A percentile compares a stretch with the other conserved stretches of the same genome.
Conservation (phyloP, 2,888 invertebrate genomes). For the Cataglyphis altisquamis region DNA sequence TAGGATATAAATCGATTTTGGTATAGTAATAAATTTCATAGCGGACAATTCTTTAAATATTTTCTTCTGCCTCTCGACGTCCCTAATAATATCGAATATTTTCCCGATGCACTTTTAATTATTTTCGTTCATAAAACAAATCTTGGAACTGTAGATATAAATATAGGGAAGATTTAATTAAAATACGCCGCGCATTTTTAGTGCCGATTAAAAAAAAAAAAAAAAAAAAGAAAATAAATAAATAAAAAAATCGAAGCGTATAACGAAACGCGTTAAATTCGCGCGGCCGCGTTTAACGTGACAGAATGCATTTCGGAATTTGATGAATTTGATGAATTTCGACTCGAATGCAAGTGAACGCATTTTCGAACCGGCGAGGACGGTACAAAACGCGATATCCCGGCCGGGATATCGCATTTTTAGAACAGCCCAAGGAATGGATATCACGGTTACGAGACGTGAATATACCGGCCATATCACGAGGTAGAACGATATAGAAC, state of each 20-base stretch:
- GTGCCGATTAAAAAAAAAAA: neutral
- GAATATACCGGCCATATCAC: conserved; percentile 69
- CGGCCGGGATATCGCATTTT: conserved; percentile 57
- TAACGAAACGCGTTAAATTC: conserved; percentile 31
- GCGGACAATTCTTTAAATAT: neutral
- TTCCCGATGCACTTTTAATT: neutral
- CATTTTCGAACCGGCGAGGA: neutral
- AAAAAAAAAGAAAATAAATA: conserved; percentile 10
- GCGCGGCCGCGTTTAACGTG: conserved; percentile 22
- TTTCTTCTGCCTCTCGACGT: neutral
- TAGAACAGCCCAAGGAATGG: conserved; percentile 59
- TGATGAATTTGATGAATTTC: conserved; percentile 49
- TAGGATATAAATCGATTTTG: conserved; percentile 23
- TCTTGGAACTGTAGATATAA: neutral
- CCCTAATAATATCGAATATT: neutral
- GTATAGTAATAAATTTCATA: neutral
- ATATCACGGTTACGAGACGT: conserved; percentile 67
- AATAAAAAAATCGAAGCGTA: conserved; percentile 21
- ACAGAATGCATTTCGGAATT: conserved; percentile 45
- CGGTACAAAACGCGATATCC: conserved; percentile 26
- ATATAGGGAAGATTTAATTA: conserved; percentile 8
- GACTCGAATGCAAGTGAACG: conserved; percentile 41
- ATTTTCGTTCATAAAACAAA: conserved; percentile 18
- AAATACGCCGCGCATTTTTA: conserved; percentile 13
- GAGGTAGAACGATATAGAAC: conserved; percentile 65